Percentiles rank a stretch among this genome's conserved stretches.
These are phyloP conservation scores for Drosophila bocki DNA, from an alignment of 1,140 invertebrate genomes.

Conservation along the genomic window DNA sequence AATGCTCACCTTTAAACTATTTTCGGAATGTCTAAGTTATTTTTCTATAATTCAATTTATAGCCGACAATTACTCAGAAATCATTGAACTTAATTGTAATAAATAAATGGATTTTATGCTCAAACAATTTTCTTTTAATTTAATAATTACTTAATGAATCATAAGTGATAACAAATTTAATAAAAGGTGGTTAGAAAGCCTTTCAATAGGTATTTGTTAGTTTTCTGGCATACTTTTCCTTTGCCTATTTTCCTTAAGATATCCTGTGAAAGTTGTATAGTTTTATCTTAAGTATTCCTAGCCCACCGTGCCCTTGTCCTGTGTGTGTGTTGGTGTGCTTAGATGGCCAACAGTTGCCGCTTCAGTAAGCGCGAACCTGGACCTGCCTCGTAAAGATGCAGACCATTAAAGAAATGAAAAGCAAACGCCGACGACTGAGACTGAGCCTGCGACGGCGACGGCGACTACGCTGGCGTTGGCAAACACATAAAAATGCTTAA, in stretches of 20 bases:
- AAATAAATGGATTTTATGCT: background rate
- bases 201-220: too few relatives aligned
- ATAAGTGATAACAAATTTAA: background rate
- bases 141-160: background rate
- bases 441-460: background rate
- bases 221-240: too few relatives aligned
- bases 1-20: background rate
- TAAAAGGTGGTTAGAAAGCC: too few relatives aligned
- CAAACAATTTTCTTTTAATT: background rate
- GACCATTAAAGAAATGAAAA: constrained; percentile 83
- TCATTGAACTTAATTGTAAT: background rate
- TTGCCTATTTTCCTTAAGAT: too few relatives aligned
- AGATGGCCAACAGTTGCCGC: constrained; percentile 65
- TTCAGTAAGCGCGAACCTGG: constrained; percentile 67
- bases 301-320: constrained; percentile 18
- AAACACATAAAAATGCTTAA: constrained; percentile 81
- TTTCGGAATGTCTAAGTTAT: background rate
- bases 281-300: background rate
- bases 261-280: background rate
- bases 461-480: constrained; percentile 33
- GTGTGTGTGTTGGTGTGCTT: constrained; percentile 12
- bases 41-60: background rate
- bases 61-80: background rate
- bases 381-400: constrained; percentile 75
- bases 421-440: constrained; percentile 54